A percentile compares a stretch with the other conserved stretches of the same genome.
Conservation (phyloP, 2,113 vertebrate species). For the Gymnogyps californianus region DNA sequence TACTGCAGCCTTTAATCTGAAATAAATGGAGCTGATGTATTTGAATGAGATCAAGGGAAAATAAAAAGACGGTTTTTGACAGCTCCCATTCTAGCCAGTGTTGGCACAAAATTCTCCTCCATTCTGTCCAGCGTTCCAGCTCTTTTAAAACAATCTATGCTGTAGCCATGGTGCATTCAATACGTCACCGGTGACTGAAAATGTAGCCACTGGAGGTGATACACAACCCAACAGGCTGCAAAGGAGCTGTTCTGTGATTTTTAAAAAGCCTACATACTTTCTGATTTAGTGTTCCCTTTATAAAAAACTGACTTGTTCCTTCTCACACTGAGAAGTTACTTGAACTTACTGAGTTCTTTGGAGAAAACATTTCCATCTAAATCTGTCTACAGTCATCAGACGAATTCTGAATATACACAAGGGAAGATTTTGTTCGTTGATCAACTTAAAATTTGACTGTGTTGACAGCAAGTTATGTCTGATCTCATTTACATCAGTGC, state of each 20-base stretch:
- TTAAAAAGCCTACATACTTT: background rate
- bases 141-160: background rate
- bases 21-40: background rate
- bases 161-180: background rate
- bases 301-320: background rate
- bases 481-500: slow-evolving; percentile 25
- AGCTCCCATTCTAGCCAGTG: background rate
- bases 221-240: background rate
- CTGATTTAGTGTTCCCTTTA: background rate
- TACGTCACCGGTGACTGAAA: background rate
- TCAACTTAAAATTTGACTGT: slow-evolving; percentile 27
- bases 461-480: slow-evolving; percentile 48
- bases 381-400: slow-evolving; percentile 28
- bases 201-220: background rate
- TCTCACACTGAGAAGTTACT: background rate
- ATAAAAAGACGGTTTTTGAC: background rate
- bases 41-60: background rate
- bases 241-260: background rate
- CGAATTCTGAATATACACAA: slow-evolving; percentile 8
- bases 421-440: slow-evolving; percentile 42
- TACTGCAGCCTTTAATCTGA: slow-evolving; percentile 6
- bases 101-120: background rate
- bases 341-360: background rate
- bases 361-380: slow-evolving; percentile 8
- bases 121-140: background rate